Evolutionary conservation across 2,113 vertebrate species (phyloP).

Genomic region (Eretmochelys imbricata): DNA sequence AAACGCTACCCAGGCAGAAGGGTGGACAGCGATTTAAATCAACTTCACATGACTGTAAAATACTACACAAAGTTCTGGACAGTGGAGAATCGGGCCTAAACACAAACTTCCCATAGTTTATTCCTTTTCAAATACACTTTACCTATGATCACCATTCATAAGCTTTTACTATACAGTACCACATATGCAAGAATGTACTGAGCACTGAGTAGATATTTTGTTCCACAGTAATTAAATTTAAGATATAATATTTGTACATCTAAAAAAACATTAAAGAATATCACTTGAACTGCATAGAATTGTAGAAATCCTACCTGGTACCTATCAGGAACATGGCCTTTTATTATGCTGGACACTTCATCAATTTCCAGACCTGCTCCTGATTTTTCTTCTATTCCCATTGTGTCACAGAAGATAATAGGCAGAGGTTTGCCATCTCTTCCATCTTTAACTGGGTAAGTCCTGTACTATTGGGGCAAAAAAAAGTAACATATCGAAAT

Average conservation of each 20-base stretch:
- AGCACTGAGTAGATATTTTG: neutral
- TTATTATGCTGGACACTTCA: slow-evolving; percentile 70
- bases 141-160: neutral
- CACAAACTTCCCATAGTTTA: neutral
- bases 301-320: slow-evolving; percentile 70
- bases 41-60: neutral
- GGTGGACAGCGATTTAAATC: neutral
- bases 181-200: neutral
- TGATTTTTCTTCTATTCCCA: slow-evolving; percentile 75
- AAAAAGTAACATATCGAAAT: no score
- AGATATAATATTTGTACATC: neutral
- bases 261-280: neutral
- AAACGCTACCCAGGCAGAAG: neutral
- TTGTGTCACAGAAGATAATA: slow-evolving; percentile 78
- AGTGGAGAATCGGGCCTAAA: neutral
- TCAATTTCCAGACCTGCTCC: slow-evolving; percentile 69
- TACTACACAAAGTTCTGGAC: neutral
- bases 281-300: neutral
- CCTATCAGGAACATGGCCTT: slow-evolving; percentile 73
- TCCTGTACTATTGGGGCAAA: neutral
- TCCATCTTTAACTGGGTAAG: slow-evolving; percentile 65
- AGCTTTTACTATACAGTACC: neutral
- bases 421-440: slow-evolving; percentile 37
- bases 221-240: neutral
- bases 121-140: neutral